Evolutionary conservation across 2,113 vertebrate species (phyloP), one percentile per base, ranked within the genome.

Genomic region (Gambusia holbrooki): DNA sequence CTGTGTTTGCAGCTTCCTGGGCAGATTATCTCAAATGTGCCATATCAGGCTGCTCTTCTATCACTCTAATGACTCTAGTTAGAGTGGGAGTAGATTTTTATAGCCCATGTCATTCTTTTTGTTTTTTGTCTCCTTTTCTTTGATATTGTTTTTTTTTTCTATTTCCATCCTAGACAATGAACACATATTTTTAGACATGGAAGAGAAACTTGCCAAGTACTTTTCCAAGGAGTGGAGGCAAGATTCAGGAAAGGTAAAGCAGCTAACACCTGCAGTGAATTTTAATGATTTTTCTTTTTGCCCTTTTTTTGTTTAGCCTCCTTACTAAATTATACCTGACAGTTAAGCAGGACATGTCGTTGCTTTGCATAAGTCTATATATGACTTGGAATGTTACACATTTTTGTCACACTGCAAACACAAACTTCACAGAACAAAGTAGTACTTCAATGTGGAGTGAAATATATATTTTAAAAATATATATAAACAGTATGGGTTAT

Each of bases 141-240:
- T 68, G 54, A 77, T 81, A 15, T 15, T 92, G 84, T 85, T 84
- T 83, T 88, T 83, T 88, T 48, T 25, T 22, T 51, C 51, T 22
- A 62, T 83, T 29, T 88, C 63, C 77, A 12, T 78, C 81, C 22
- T 76, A 98, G 96, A 97, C 90, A 95, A 96, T 61, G 96, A 97
- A 79, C 94, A 96, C 76, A 91, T 97, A 73, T 98, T 97, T 86
- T 90, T 97, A 84, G 96, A 98, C 79, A 80, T 97, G 93, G 95
- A 96, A 62, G 96, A 96, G 88, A 97, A 96, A 77, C 94, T 98
- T 69, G 94, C 90, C 48, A 96, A 95, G 83, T 97, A 96, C 89
- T 97, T 98, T 76, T 90, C 93, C 5, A 96, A 96, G 91, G 96
- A 97, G 71, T 96, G 96, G 96, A 96, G 95, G 88, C 95, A 93